Base-by-base conservation (phyloP, 1,140 invertebrate species). In the Ylistrum balloti region DNA sequence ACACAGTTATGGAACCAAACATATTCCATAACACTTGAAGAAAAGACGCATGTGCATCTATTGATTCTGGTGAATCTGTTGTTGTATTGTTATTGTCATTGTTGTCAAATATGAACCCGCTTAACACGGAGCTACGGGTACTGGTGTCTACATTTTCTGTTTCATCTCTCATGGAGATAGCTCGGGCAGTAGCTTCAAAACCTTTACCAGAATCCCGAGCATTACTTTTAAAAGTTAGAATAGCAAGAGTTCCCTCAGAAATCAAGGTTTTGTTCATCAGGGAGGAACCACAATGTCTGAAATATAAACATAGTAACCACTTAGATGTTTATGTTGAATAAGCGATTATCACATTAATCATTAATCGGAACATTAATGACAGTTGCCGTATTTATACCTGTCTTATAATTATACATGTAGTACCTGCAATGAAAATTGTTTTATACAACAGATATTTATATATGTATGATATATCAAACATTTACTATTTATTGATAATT, bases 161-260 rank as follows among this genome's bases (percentile, higher is more conserved):
- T 15, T 45, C 41, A 17, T 74, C 56, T 28, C 56, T 74, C 56
- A 74, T 9, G 11, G 56, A n/a, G n/a, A 74, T 17, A 0, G 56
- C 22, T 11, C 56, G 56, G 22, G 28, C 56, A 9, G 56, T 74
- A 17, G 56, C 56, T 74, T 22, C 17, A 28, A 74, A 74, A 0
- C 56, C 56, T 74, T n/a, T 22, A 17, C 56, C n/a, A 1, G 22
- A 74, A 28, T 74, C 56, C n/a, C 56, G 56, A 5, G 56, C n/a
- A 74, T 74, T 74, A 74, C 56, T 74, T 74, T 74, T 74, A n/a
- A 74, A 74, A 74, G 56, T 74, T 74, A 74, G 17, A 74, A 74
- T 74, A n/a, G 56, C 56, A 1, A 74, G 56, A 5, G 56, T 74
- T n/a, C 56, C 56, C 5, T 74, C n/a, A 9, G 56, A 74, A 3